These are phyloP conservation scores for Hippocampus comes DNA, from an alignment of 2,113 vertebrate species.

Conservation along the genomic window DNA sequence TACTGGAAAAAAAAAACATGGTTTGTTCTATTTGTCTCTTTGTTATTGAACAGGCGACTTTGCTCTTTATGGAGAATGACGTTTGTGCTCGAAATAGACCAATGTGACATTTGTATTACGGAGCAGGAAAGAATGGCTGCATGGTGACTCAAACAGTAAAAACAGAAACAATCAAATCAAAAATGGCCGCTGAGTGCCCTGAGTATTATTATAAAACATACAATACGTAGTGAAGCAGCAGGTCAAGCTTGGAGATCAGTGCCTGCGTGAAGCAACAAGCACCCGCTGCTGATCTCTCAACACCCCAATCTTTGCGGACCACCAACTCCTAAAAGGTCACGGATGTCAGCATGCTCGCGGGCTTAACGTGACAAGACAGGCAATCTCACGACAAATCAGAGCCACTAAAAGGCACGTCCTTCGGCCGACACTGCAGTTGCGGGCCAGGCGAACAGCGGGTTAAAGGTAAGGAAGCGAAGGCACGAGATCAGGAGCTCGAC, in stretches of 20 bases:
- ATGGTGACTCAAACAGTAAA: too few relatives aligned
- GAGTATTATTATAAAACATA: too few relatives aligned
- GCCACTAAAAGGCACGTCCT: slow-evolving; percentile 41
- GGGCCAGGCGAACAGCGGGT: slow-evolving; percentile 52
- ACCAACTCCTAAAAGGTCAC: slow-evolving; percentile 49
- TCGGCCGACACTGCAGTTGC: slow-evolving; percentile 16
- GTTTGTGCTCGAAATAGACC: not conserved
- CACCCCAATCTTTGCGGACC: slow-evolving; percentile 33
- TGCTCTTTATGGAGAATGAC: not conserved
- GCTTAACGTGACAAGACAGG: slow-evolving; percentile 33
- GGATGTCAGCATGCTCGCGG: slow-evolving; percentile 32
- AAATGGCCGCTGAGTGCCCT: too few relatives aligned
- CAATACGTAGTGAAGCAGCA: not conserved
- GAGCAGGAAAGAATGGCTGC: not conserved
- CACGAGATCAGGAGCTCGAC: slow-evolving; percentile 50
- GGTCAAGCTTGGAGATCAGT: slow-evolving; percentile 6
- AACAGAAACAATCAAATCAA: too few relatives aligned
- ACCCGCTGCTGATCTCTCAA: slow-evolving; percentile 32
- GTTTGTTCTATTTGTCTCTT: not conserved
- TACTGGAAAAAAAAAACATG: not conserved
- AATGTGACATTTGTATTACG: not conserved
- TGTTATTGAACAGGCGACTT: not conserved
- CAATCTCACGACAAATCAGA: slow-evolving; percentile 27
- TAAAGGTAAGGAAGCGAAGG: slow-evolving; percentile 51
- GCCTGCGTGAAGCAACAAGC: slow-evolving; percentile 14